phyloP scores from a whole-genome alignment of 1,140 invertebrate species.

The Paralvinella palmiformis region DNA sequence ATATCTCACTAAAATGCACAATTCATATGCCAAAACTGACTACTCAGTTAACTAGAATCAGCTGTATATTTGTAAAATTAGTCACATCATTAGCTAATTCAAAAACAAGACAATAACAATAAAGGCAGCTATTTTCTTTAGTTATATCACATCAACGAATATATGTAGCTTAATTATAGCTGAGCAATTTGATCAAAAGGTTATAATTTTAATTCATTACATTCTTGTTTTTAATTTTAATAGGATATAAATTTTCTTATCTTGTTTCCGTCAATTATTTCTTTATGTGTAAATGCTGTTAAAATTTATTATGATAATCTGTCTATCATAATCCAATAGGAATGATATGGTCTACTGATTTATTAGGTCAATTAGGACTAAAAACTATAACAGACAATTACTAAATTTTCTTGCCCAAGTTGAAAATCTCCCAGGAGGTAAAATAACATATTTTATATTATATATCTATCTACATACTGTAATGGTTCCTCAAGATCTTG shows the following conservation, averaged over 20 bases:
- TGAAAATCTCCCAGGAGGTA: background rate
- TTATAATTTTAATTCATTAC: too few relatives aligned
- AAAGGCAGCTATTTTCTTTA: background rate
- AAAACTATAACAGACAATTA: background rate
- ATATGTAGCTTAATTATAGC: too few relatives aligned
- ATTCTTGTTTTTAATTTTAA: too few relatives aligned
- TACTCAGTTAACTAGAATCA: background rate
- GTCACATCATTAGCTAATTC: background rate
- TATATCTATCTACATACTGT: conserved; percentile 29
- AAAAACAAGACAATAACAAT: background rate
- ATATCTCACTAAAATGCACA: background rate
- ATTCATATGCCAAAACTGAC: background rate
- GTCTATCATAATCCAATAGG: background rate
- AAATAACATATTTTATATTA: background rate
- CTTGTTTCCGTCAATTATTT: too few relatives aligned
- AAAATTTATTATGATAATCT: background rate
- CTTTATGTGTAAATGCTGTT: too few relatives aligned
- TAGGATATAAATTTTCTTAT: too few relatives aligned
- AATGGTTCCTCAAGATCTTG: conserved; percentile 37
- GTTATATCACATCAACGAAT: too few relatives aligned
- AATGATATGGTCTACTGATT: too few relatives aligned
- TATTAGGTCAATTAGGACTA: background rate
- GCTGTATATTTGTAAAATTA: background rate
- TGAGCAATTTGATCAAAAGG: too few relatives aligned
- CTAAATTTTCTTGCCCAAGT: background rate